phyloP scores from a whole-genome alignment of 2,888 invertebrate genomes.

The Drosophila dives region DNA sequence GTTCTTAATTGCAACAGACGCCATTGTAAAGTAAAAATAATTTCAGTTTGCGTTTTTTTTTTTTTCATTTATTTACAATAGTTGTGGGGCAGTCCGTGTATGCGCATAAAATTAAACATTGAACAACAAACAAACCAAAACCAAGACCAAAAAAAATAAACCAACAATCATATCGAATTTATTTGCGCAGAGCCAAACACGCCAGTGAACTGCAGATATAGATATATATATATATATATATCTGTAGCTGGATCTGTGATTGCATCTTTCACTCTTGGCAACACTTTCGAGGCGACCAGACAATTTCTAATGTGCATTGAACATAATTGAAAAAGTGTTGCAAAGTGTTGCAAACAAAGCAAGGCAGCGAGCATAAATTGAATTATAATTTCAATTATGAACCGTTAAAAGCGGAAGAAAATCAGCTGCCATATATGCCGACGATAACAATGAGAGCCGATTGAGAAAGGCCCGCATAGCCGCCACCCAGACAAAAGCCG shows the following conservation, averaged over 20 bases:
- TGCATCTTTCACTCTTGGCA: slow-evolving; percentile 70
- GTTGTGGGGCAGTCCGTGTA: slow-evolving; percentile 32
- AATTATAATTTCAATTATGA: slow-evolving; percentile 81
- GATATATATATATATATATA: slow-evolving; percentile 15
- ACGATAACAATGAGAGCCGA: slow-evolving; percentile 61
- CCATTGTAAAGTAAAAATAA: slow-evolving; percentile 48
- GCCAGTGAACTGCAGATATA: slow-evolving; percentile 47
- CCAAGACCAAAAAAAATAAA: slow-evolving; percentile 34
- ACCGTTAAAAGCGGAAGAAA: slow-evolving; percentile 79
- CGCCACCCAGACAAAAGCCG: slow-evolving; percentile 29
- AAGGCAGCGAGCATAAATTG: slow-evolving; percentile 59
- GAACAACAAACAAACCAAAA: slow-evolving; percentile 34
- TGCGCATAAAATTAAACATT: slow-evolving; percentile 58
- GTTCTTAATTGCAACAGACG: slow-evolving; percentile 76
- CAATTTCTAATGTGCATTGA: slow-evolving; percentile 72
- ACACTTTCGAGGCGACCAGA: slow-evolving; percentile 56
- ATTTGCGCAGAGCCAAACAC: slow-evolving; percentile 65
- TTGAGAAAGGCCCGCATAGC: slow-evolving; percentile 55
- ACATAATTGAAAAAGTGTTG: slow-evolving; percentile 73
- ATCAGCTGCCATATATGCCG: slow-evolving; percentile 38
- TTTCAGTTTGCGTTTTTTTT: slow-evolving; percentile 42
- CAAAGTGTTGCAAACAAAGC: slow-evolving; percentile 67
- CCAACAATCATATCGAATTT: slow-evolving; percentile 64
- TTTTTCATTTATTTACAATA: slow-evolving; percentile 42
- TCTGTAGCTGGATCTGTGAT: slow-evolving; percentile 49